Percentiles rank a stretch among this genome's conserved stretches.
phyloP scores from a whole-genome alignment of 2,888 invertebrate species.

The Polydrusus cervinus region DNA sequence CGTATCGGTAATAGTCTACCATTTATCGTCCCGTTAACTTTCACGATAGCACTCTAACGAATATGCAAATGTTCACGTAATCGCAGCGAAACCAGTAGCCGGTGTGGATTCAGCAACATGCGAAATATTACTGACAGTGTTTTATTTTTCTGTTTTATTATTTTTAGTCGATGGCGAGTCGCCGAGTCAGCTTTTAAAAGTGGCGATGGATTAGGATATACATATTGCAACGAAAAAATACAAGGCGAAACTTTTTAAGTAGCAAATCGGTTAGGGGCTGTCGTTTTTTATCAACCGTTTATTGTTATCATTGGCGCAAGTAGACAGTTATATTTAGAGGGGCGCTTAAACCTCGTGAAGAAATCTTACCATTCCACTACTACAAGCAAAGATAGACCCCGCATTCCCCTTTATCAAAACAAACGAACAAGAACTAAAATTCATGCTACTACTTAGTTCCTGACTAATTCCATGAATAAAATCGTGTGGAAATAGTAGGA shows the following conservation, averaged over 20 bases:
- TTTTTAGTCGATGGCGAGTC: conserved; percentile 18
- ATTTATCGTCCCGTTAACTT: not conserved
- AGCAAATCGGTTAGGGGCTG: too few species aligned
- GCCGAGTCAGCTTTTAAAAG: conserved; percentile 19
- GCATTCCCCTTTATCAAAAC: too few species aligned
- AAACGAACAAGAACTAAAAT: too few species aligned
- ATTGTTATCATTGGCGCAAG: too few species aligned
- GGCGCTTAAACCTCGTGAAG: too few species aligned
- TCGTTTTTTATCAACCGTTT: too few species aligned
- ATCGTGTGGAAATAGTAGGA: too few species aligned
- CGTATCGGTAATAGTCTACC: not conserved
- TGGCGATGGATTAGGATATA: not conserved
- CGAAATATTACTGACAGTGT: conserved; percentile 23
- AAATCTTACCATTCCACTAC: too few species aligned
- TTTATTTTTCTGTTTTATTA: conserved; percentile 28
- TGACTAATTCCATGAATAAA: too few species aligned
- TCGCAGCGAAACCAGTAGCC: conserved; percentile 15
- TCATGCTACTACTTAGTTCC: too few species aligned
- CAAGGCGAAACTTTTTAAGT: not conserved
- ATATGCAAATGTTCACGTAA: conserved; percentile 25
- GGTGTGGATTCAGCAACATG: conserved; percentile 12
- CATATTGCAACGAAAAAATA: not conserved
- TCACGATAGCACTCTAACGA: not conserved
- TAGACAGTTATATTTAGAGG: too few species aligned
- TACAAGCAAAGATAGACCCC: too few species aligned